Base-by-base conservation (phyloP, 2,888 invertebrate species). In the Chydorus sphaericus region DNA sequence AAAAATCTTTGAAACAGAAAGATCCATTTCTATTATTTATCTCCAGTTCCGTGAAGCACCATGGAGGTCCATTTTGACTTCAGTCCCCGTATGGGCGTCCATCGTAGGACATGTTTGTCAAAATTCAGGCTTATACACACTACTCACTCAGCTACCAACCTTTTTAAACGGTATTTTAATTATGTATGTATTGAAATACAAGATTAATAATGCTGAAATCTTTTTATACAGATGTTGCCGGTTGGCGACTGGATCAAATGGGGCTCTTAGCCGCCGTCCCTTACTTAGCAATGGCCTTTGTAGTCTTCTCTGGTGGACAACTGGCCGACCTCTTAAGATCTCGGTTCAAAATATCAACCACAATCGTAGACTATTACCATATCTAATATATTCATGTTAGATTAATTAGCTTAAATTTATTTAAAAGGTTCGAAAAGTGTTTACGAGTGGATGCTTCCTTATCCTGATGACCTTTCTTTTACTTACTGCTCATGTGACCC, bases 51-150 rank as follows among this genome's bases (percentile, higher is more conserved):
- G n/a, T n/a, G n/a, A n/a, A n/a, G n/a, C n/a, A n/a, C n/a, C n/a
- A n/a, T n/a, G n/a, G n/a, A n/a, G n/a, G n/a, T n/a, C n/a, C n/a
- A n/a, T n/a, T n/a, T n/a, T n/a, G n/a, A 78, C 75, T 0, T 89
- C 88, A 0, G 73, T 76, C 54, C 81, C 88, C 0, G 85, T 89
- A 11, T 89, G 86, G 82, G 86, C 88, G 0, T 85, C 89, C 37
- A 78, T 85, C 1, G 77, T 80, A 53, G 85, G 88, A 1, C 88
- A 89, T 68, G 87, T 88, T 70, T 82, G 85, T 29, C 88, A 89
- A 68, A 88, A 88, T 69, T 89, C 89, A 89, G 89, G 89, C 4
- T 88, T 88, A 70, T 89, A 89, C 65, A 89, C 88, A 0, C 71
- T 89, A 61, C 75, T 89, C 2, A 89, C 88, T 0, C 84, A 85